A percentile compares a stretch with the other conserved stretches of the same genome.
These are phyloP conservation scores for Polydrusus pterygomalis DNA, from an alignment of 2,888 invertebrate species.

Conservation along the genomic window DNA sequence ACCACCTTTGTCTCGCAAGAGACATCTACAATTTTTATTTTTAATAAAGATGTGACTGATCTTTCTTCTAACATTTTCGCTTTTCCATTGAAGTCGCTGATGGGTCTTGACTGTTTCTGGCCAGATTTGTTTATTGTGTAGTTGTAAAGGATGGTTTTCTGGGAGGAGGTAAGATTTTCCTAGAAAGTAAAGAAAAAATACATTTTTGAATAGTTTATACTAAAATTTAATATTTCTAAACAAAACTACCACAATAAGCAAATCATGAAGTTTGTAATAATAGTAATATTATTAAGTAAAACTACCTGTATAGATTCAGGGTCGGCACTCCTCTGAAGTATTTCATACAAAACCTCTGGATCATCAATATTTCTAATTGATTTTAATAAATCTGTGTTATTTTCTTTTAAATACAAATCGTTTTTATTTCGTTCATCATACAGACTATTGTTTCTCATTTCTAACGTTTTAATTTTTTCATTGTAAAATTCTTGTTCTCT, in stretches of 20 bases:
- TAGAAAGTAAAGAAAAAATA: slow-evolving; percentile 63
- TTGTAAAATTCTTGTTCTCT: slow-evolving; percentile 72
- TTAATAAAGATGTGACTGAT: slow-evolving; percentile 71
- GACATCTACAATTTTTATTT: slow-evolving; percentile 72
- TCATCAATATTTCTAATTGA: slow-evolving; percentile 65
- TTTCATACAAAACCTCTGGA: slow-evolving; percentile 63
- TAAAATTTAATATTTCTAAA: no score
- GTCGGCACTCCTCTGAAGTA: slow-evolving; percentile 72
- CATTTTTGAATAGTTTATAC: no score
- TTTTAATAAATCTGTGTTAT: slow-evolving; percentile 18
- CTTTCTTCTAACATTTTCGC: slow-evolving; percentile 62
- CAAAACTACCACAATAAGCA: no score
- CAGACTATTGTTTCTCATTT: slow-evolving; percentile 68
- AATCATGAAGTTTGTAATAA: no score
- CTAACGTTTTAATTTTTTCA: slow-evolving; percentile 75
- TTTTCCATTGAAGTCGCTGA: slow-evolving; percentile 58
- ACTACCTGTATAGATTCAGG: slow-evolving; percentile 73
- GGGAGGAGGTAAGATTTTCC: slow-evolving; percentile 72
- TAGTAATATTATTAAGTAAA: neutral
- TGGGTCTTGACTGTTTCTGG: slow-evolving; percentile 64
- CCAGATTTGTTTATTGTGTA: slow-evolving; percentile 69
- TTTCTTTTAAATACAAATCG: neutral
- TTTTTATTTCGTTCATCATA: neutral
- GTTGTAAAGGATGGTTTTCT: slow-evolving; percentile 70
- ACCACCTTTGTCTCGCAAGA: slow-evolving; percentile 61